phyloP scores from a whole-genome alignment of 2,113 vertebrate genomes.

The Halichoerus grypus region DNA sequence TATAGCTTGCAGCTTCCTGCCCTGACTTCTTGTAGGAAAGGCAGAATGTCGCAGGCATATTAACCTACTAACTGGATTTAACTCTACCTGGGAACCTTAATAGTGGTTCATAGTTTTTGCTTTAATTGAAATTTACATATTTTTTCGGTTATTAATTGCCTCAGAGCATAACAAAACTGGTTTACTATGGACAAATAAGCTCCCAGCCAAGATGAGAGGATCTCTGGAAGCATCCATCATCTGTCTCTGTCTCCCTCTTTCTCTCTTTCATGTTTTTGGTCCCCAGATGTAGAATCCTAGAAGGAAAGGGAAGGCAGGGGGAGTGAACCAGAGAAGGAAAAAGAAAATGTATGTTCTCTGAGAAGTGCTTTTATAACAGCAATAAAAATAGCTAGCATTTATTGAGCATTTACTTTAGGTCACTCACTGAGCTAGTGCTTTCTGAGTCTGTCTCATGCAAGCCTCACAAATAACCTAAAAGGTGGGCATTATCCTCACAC shows the following conservation, averaged over 20 bases:
- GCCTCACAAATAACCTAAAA: background rate
- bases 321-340: background rate
- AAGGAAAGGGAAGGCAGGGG: background rate
- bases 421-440: background rate
- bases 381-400: background rate
- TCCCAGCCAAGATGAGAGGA: background rate
- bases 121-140: background rate
- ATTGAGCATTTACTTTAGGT: background rate
- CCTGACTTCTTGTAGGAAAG: background rate
- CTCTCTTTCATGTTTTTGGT: background rate
- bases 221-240: background rate
- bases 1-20: background rate
- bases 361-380: background rate
- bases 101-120: background rate
- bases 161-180: background rate
- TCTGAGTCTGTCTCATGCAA: no score
- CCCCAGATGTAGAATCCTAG: background rate
- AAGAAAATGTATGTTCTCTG: background rate
- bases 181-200: background rate
- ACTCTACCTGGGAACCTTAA: background rate
- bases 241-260: accelerated
- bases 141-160: background rate
- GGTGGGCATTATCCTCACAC: background rate
- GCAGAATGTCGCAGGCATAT: background rate
- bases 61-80: background rate